Conservation (phyloP, 2,797 vertebrate genomes). For the Centropyge bicolor region DNA sequence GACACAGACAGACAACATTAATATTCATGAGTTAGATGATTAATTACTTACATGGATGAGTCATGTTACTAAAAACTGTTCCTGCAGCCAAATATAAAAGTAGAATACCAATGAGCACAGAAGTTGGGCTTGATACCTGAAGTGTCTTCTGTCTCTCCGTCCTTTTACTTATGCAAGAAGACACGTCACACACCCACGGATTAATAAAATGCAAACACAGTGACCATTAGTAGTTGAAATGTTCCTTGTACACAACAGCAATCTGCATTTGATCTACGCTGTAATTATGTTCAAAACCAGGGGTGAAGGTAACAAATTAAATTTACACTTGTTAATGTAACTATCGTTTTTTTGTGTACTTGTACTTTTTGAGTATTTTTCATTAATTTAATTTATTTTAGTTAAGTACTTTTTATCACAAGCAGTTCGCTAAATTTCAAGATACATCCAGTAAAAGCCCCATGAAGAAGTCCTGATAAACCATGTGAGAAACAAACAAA, state of each 20-base stretch:
- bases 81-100: slow-evolving; percentile 67
- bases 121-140: slow-evolving; percentile 27
- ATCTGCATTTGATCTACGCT: background rate
- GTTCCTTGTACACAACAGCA: background rate
- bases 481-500: no score
- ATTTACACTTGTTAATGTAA: no score
- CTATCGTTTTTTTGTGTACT: no score
- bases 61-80: slow-evolving; percentile 66
- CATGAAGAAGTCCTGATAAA: no score
- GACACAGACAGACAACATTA: slow-evolving; percentile 53
- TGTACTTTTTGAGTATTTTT: no score
- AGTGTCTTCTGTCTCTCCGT: slow-evolving; percentile 20
- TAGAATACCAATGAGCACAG: slow-evolving; percentile 15
- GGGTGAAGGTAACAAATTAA: no score
- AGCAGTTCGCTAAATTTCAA: no score
- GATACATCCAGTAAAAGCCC: no score
- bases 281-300: slow-evolving; percentile 3
- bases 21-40: slow-evolving; percentile 71
- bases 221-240: slow-evolving; percentile 21
- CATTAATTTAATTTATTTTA: no score
- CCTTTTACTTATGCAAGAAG: slow-evolving; percentile 28
- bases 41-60: slow-evolving; percentile 73
- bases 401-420: no score
- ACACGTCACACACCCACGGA: slow-evolving; percentile 13
- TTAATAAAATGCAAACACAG: slow-evolving; percentile 47